Evolutionary conservation across 2,113 vertebrate species (phyloP).

Genomic region (Mobula hypostoma): DNA sequence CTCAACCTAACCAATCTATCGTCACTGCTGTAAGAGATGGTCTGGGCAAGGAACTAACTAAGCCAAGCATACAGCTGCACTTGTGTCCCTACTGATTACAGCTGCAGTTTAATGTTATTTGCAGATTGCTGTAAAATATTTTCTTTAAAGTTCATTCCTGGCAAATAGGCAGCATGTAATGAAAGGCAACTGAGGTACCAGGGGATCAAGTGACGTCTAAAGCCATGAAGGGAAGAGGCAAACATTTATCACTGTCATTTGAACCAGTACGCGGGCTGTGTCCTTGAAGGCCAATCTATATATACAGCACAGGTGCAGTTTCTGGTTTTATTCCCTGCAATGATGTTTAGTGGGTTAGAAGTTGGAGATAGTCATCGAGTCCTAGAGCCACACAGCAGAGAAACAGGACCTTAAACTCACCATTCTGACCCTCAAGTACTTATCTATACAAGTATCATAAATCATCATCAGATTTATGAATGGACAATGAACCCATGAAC

Average conservation of each 20-base stretch:
- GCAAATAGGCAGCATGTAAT: not conserved
- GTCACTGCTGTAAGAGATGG: no score
- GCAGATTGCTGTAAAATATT: not conserved
- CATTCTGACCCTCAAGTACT: no score
- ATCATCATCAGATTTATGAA: no score
- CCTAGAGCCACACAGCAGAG: no score
- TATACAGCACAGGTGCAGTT: not conserved
- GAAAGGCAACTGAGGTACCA: not conserved
- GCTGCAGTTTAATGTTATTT: not conserved
- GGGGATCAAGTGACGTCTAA: not conserved
- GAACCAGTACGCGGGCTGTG: not conserved
- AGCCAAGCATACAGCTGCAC: not conserved
- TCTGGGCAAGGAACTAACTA: no score
- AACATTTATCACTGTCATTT: constrained; percentile 25
- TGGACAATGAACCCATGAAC: no score
- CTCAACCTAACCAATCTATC: no score
- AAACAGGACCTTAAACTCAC: no score
- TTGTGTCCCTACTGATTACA: not conserved
- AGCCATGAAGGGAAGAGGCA: not conserved
- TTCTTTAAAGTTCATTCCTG: not conserved
- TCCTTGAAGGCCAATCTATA: not conserved
- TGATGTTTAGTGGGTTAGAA: not conserved
- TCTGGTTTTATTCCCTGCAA: not conserved
- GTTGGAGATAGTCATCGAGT: no score
- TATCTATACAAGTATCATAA: no score